phyloP scores from a whole-genome alignment of 2,113 vertebrate genomes.

The Lichenostomus cassidix region DNA sequence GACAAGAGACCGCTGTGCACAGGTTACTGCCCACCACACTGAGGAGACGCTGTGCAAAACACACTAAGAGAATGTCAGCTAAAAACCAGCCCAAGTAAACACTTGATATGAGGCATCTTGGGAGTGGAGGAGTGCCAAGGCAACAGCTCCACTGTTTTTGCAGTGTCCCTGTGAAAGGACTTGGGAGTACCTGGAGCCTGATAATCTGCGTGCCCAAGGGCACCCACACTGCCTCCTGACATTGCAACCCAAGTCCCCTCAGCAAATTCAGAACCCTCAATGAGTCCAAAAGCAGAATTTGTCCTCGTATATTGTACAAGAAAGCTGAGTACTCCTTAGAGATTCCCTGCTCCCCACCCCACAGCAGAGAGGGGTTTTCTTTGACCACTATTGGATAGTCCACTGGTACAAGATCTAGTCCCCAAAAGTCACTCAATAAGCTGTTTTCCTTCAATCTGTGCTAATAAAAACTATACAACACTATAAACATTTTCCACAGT shows the following conservation, averaged over 20 bases:
- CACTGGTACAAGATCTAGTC: conserved; percentile 17
- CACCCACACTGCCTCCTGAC: neutral
- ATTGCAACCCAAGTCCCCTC: neutral
- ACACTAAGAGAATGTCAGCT: neutral
- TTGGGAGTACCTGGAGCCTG: neutral
- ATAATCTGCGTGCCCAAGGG: neutral
- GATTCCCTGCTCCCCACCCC: neutral
- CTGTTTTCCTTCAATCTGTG: conserved; percentile 66
- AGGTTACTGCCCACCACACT: fast-evolving
- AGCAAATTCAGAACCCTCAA: neutral
- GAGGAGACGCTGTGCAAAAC: fast-evolving
- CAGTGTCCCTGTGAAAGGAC: neutral
- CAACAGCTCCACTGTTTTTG: neutral
- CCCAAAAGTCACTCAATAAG: conserved; percentile 52
- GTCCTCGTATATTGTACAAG: neutral
- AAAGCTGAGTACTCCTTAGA: neutral
- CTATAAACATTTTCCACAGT: conserved; percentile 74
- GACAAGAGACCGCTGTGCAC: neutral
- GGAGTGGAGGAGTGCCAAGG: neutral
- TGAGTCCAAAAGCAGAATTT: neutral
- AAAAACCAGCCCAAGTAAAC: neutral
- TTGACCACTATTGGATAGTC: conserved; percentile 9
- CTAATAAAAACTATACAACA: conserved; percentile 77
- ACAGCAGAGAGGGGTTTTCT: neutral
- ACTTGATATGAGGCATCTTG: neutral